These are phyloP conservation scores for Eospalax fontanierii DNA, from an alignment of 2,797 vertebrate genomes.

Conservation along the genomic window DNA sequence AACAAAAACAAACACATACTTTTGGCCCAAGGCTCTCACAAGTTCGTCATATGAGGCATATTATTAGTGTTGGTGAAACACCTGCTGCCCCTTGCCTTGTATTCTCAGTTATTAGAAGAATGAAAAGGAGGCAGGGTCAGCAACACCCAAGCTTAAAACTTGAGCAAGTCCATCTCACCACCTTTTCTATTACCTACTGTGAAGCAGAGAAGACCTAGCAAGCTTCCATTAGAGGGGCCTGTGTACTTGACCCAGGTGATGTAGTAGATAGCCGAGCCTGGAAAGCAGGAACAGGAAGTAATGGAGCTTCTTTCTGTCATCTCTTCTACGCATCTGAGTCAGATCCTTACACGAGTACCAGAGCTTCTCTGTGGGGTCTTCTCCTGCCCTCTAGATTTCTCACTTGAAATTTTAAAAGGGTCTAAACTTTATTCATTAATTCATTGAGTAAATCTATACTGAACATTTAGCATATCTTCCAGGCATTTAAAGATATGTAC, in stretches of 20 bases:
- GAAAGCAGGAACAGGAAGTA: neutral
- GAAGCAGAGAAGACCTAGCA: neutral
- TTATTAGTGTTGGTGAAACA: neutral
- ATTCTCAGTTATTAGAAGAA: neutral
- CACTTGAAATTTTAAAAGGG: neutral
- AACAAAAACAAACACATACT: neutral
- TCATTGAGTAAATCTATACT: neutral
- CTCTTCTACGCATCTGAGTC: neutral
- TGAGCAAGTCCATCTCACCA: neutral
- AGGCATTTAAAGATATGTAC: neutral
- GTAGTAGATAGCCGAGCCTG: neutral
- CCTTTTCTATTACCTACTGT: neutral
- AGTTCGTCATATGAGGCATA: no score
- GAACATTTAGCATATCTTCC: neutral
- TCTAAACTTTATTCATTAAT: neutral
- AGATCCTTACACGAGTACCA: neutral
- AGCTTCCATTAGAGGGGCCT: neutral
- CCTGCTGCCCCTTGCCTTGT: neutral
- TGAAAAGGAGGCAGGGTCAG: no score
- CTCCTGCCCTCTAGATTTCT: neutral
- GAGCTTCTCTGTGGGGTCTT: neutral
- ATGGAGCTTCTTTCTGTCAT: neutral
- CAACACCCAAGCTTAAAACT: neutral
- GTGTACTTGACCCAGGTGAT: neutral
- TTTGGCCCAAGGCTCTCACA: neutral